Base-by-base conservation (phyloP, 2,113 vertebrate species). In the Rousettus leschenaultii region DNA sequence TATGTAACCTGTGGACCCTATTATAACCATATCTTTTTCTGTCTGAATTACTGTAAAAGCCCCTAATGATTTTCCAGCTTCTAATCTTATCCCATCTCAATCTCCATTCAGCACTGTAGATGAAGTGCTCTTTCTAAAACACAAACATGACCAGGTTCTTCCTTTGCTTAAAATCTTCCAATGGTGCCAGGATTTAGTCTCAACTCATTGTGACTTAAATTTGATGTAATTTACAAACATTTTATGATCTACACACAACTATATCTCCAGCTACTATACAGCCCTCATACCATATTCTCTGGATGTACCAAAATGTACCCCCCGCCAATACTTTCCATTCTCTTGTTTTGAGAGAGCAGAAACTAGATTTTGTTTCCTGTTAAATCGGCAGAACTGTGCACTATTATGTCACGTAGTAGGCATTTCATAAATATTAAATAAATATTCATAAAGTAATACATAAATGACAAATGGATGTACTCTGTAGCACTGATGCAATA, bases 361-460 rank as follows among this genome's bases (percentile, higher is more conserved):
- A 95, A 35, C 19, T 15, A 43, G 35, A 57, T 51, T 43, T 28
- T 71, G 12, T 30, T 94, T 85, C 30, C 45, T 86, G 21, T 91
- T 93, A 88, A 86, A 91, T 57, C 24, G 19, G 15, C 28, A 91
- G 45, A 7, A 86, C 68, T 14, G 24, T 70, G 40, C 70, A 92
- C 15, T 48, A 82, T 5, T 89, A 28, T 43, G 28, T 89, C 84
- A 89, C 71, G 89, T 94, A 94, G 79, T 35, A 92, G 66, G 61
- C 1, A 90, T n/a, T 94, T 87, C 16, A 94, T 91, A 88, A 97
- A 65, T 90, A 94, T 90, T 94, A 63, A 82, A 61, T 61, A 82
- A 51, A 53, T n/a, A 78, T n/a, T 53, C 43, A 53, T 82, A 18
- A 78, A 94, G n/a, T 10, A 92, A 73, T 79, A 90, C 33, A 83